Evolutionary conservation across 2,888 invertebrate species (phyloP), one percentile per base, ranked within the genome.

Genomic region (Teinopalpus imperialis): DNA sequence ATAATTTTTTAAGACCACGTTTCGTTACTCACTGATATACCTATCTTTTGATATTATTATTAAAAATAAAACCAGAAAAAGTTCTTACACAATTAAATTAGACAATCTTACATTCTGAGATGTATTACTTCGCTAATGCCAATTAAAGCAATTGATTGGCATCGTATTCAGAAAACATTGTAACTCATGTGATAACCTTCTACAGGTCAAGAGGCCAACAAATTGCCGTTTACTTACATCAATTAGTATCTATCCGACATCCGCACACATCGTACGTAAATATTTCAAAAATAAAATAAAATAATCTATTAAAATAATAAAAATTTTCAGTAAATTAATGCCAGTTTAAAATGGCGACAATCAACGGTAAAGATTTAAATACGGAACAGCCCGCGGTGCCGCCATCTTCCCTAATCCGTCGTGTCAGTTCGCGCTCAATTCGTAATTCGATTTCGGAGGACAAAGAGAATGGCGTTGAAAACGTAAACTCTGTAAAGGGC

Each of bases 401-500:
- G 30, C 88, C 88, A 23, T 88, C 87, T 16, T 86, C 87, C 1
- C 54, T 88, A 5, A 88, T 88, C 12, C 63, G 88, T 30, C 74
- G 85, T 13, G 87, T 88, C 13, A 87, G 86, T 46, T 86, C 86
- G 13, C 61, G 88, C 3, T 81, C 85, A 0, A 58, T 85, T 53
- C 68, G 81, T 49, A 86, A 82, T 59, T 85, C 83, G 1, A 82
- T 82, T 55, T 83, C 86, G n/a, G 86, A 85, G 43, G 86, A 85
- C 12, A 85, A 77, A 57, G 86, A 85, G 57, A 83, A 81, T 58
- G 81, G 83, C 6, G 81, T 78, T 13, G 72, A 58, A 0, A 60
- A 58, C 7, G 45, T 48, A 1, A 54, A 46, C 51, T 42, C 56
- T 4, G 56, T 49, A 3, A 79, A 74, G 14, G 78, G 76, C 2